These are phyloP conservation scores for Frankliniella fusca DNA, from an alignment of 2,888 invertebrate species.

Conservation along the genomic window DNA sequence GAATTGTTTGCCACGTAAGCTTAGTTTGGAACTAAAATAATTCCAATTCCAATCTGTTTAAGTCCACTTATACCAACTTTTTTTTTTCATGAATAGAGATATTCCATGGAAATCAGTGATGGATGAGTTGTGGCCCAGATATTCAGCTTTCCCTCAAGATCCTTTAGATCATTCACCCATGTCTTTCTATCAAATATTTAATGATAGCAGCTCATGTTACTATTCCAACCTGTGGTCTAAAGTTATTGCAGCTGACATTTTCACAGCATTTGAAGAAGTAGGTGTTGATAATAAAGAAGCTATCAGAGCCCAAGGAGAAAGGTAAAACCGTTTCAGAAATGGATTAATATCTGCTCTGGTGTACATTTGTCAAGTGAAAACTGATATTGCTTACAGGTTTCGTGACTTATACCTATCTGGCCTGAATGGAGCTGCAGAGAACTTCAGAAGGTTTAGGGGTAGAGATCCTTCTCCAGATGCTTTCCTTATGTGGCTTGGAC, in stretches of 20 bases:
- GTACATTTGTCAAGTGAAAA: slow-evolving; percentile 26
- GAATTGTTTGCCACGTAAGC: slow-evolving; percentile 68
- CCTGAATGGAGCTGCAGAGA: slow-evolving; percentile 72
- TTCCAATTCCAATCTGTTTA: neutral
- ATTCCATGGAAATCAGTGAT: slow-evolving; percentile 77
- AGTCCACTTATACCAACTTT: neutral
- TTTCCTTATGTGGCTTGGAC: slow-evolving; percentile 61
- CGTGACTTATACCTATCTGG: slow-evolving; percentile 82
- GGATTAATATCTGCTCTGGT: no score
- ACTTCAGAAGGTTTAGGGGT: slow-evolving; percentile 86
- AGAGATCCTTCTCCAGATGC: slow-evolving; percentile 86
- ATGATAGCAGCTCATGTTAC: slow-evolving; percentile 80
- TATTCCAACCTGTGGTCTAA: slow-evolving; percentile 72
- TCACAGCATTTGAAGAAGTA: slow-evolving; percentile 74
- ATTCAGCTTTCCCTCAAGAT: slow-evolving; percentile 69
- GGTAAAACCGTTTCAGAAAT: slow-evolving; percentile 39
- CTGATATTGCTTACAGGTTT: slow-evolving; percentile 49
- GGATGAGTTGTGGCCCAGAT: slow-evolving; percentile 72
- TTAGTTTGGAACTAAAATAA: neutral
- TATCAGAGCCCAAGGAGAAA: slow-evolving; percentile 39
- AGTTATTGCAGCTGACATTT: slow-evolving; percentile 87
- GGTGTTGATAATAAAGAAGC: slow-evolving; percentile 45
- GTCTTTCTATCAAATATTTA: slow-evolving; percentile 77
- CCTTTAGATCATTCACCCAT: slow-evolving; percentile 80
- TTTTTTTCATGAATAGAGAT: slow-evolving; percentile 51